A percentile compares a stretch with the other conserved stretches of the same genome.
phyloP scores from a whole-genome alignment of 2,888 invertebrate species.

The Alsophila aescularia region DNA sequence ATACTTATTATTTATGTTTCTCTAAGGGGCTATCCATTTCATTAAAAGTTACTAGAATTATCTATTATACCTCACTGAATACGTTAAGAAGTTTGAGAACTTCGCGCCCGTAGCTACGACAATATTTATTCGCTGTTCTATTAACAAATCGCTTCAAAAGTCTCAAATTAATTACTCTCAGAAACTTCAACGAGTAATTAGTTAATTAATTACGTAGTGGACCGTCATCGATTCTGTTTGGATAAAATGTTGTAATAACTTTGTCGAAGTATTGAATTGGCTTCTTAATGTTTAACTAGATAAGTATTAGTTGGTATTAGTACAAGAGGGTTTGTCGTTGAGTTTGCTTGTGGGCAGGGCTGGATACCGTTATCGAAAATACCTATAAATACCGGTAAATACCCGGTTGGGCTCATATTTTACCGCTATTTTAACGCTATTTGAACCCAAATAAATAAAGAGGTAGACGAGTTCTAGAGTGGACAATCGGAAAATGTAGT shows the following conservation, averaged over 20 bases:
- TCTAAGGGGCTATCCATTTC: no score
- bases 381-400: no score
- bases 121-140: constrained; percentile 11
- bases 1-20: no score
- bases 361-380: no score
- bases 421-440: no score
- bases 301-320: constrained; percentile 20
- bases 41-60: background rate
- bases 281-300: no score
- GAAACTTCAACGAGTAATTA: constrained; percentile 45
- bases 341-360: no score
- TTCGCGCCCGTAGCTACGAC: background rate
- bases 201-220: constrained; percentile 38
- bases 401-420: no score
- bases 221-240: background rate
- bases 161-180: constrained; percentile 48
- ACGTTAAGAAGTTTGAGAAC: background rate
- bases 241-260: background rate
- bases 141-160: constrained; percentile 9
- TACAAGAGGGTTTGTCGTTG: no score
- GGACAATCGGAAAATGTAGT: no score
- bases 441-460: no score
- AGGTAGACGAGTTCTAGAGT: no score
- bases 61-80: background rate
- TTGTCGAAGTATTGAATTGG: background rate